These are phyloP conservation scores for Melanerpes formicivorus DNA, from an alignment of 2,113 vertebrate genomes.

Conservation along the genomic window DNA sequence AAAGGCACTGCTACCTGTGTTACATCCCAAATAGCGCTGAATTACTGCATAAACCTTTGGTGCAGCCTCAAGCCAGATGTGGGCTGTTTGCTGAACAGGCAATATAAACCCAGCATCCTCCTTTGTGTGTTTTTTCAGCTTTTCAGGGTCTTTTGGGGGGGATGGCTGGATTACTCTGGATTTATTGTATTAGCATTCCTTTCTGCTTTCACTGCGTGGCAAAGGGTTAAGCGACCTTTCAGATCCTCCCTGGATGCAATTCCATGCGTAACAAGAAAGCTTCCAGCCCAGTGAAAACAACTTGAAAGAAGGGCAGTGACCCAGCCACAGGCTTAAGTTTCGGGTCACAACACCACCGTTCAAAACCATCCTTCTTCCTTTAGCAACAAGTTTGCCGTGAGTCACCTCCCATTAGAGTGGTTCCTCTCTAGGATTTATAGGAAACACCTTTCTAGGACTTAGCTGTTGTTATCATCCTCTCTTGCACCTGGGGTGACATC, in stretches of 20 bases:
- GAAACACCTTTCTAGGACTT: background rate
- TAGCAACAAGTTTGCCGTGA: background rate
- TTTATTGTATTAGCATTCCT: constrained; percentile 27
- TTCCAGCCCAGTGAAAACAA: constrained; percentile 57
- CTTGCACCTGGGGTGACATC: background rate
- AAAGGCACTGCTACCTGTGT: background rate
- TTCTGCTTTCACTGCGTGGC: background rate
- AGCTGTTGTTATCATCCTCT: background rate
- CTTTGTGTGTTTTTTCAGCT: background rate
- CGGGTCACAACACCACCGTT: constrained; percentile 46
- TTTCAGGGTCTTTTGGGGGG: background rate
- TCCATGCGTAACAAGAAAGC: constrained; percentile 39
- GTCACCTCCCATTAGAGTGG: background rate
- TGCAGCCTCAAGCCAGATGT: background rate
- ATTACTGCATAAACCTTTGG: background rate
- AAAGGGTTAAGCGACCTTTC: constrained; percentile 32
- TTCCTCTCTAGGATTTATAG: background rate
- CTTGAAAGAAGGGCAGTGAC: constrained; percentile 61
- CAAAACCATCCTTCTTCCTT: constrained; percentile 26
- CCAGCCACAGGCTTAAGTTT: constrained; percentile 48
- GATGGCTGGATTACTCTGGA: background rate
- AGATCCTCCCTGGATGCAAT: constrained; percentile 43
- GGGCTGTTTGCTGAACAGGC: background rate
- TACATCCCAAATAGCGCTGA: background rate
- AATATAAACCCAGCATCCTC: background rate